Base-by-base conservation (phyloP, 2,888 invertebrate species). In the Drosophila tripunctata region DNA sequence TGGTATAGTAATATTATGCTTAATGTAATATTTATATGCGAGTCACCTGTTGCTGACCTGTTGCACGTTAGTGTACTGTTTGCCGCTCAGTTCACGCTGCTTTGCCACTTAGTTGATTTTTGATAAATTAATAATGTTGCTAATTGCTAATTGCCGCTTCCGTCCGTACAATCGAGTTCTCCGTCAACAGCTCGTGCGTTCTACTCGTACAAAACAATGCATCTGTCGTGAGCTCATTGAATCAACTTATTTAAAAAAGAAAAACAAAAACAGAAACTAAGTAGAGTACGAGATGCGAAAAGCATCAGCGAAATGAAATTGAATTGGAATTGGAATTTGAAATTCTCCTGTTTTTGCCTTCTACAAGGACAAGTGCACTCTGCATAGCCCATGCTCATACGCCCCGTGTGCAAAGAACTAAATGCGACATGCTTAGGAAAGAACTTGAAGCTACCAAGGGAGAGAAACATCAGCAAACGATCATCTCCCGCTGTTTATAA, bases 111-210 rank as follows among this genome's bases (percentile, higher is more conserved):
- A 62, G 61, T 38, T 65, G 47, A 43, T 67, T 58, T 67, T 67
- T 56, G 62, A 48, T 64, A 51, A 68, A 64, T 73, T 72, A 73
- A 73, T 73, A 64, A 68, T 64, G 71, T 43, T 68, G 57, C 57
- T 58, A 47, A 47, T 45, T 52, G 68, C 71, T 73, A 72, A 72
- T 72, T 72, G 64, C 73, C 14, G 52, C 58, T 56, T 72, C 74
- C 74, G 57, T 15, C 14, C 50, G 71, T n/a, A 33, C 27, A 47
- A 50, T 33, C 24, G 35, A 50, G 7, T 24, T 21, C 22, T 17
- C 35, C 40, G 21, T 52, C 40, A 36, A 10, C 41, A 36, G 10
- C 41, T 31, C 2, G 27, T 44, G 50, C 27, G 35, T 48, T 44
- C 4, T 19, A 38, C 12, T 12, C 3, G 21, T 30, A 10, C 10